Percentiles rank a stretch among this genome's conserved stretches.
phyloP scores from a whole-genome alignment of 2,113 vertebrate genomes.

The Scophthalmus maximus region DNA sequence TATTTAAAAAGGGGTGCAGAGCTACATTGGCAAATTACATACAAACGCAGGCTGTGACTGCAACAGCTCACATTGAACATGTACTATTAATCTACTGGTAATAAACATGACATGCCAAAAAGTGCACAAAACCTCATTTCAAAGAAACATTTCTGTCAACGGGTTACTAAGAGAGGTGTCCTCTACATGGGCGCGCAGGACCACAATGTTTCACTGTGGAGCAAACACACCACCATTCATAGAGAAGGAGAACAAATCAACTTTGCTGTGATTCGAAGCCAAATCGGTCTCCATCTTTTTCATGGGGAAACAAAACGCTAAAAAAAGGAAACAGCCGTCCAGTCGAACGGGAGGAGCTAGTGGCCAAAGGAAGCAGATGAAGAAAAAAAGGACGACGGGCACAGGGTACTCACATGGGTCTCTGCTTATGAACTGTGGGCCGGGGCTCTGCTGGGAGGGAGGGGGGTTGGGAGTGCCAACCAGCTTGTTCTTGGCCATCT shows the following conservation, averaged over 20 bases:
- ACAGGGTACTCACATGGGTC: constrained; percentile 92
- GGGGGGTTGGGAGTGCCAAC: constrained; percentile 95
- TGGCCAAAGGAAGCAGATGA: constrained; percentile 15
- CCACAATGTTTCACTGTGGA: constrained; percentile 11
- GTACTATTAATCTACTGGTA: constrained; percentile 34
- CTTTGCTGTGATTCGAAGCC: constrained; percentile 3
- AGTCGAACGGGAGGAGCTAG: constrained; percentile 9
- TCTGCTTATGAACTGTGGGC: constrained; percentile 94
- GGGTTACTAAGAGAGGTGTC: neutral
- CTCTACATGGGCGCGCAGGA: neutral
- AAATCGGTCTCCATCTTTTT: constrained; percentile 11
- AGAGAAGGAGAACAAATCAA: neutral
- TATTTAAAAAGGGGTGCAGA: constrained; percentile 28
- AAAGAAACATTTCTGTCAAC: constrained; percentile 2
- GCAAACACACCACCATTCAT: neutral
- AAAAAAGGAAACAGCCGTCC: constrained; percentile 55
- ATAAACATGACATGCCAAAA: no score
- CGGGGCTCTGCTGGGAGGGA: constrained; percentile 92
- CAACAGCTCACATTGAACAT: constrained; percentile 9
- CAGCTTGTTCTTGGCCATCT: constrained; percentile 98
- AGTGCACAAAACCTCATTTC: neutral
- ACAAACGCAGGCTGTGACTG: constrained; percentile 23
- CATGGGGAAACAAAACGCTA: neutral
- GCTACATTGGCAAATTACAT: constrained; percentile 33
- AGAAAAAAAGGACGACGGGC: constrained; percentile 10